phyloP scores from a whole-genome alignment of 2,797 vertebrate species.

The Oryzias dopingdopingensis region DNA sequence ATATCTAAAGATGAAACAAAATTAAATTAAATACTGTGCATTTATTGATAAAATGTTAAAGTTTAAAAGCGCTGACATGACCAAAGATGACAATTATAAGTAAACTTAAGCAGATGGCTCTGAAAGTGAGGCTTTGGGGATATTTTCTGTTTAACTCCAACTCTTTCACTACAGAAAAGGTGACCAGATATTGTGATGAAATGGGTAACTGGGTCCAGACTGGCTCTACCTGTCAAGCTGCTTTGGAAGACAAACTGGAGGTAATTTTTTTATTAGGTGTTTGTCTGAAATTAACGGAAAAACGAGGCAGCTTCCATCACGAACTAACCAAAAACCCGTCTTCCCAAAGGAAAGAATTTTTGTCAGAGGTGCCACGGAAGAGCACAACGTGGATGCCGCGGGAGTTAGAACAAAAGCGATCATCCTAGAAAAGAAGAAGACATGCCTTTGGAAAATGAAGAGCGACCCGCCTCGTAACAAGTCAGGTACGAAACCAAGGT shows the following conservation, averaged over 20 bases:
- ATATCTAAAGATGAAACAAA: slow-evolving; percentile 9
- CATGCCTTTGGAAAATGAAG: slow-evolving; percentile 88
- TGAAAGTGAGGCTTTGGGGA: slow-evolving; percentile 9
- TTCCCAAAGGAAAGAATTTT: slow-evolving; percentile 66
- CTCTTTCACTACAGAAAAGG: slow-evolving; percentile 77
- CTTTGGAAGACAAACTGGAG: slow-evolving; percentile 82
- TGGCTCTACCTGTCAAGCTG: slow-evolving; percentile 84
- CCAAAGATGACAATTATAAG: slow-evolving; percentile 1
- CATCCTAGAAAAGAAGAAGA: slow-evolving; percentile 84
- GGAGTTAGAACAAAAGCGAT: slow-evolving; percentile 66
- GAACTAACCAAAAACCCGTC: slow-evolving; percentile 1
- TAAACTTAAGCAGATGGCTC: slow-evolving; percentile 18
- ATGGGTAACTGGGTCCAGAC: slow-evolving; percentile 86
- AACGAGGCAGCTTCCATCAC: neutral
- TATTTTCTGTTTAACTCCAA: slow-evolving; percentile 11
- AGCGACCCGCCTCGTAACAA: slow-evolving; percentile 80
- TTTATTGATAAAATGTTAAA: slow-evolving; percentile 26
- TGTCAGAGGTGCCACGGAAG: slow-evolving; percentile 67
- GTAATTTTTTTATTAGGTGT: slow-evolving; percentile 62
- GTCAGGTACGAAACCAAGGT: slow-evolving; percentile 76
- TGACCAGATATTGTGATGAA: slow-evolving; percentile 89
- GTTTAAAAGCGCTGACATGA: slow-evolving; percentile 21
- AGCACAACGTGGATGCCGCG: slow-evolving; percentile 69
- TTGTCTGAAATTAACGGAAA: slow-evolving; percentile 12
- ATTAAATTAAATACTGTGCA: slow-evolving; percentile 24